Evolutionary conservation across 1,140 invertebrate genomes (phyloP).

Genomic region (Orchesella cincta): DNA sequence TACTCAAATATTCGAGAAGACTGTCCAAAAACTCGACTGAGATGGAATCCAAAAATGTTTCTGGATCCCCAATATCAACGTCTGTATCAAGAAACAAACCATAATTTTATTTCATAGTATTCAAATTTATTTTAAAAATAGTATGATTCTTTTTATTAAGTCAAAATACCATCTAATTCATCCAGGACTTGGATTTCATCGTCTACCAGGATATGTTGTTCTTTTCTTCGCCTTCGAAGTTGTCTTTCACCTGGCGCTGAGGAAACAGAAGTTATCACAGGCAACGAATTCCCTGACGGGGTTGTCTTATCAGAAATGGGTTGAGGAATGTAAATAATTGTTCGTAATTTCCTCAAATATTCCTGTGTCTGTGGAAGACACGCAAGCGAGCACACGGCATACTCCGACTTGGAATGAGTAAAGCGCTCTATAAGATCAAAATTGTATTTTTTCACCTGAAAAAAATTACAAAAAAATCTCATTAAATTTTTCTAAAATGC

Average conservation of each 20-base stretch:
- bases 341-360: slow-evolving; percentile 64
- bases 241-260: slow-evolving; percentile 61
- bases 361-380: slow-evolving; percentile 79
- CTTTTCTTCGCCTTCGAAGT: not conserved
- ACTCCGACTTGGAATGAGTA: slow-evolving; percentile 65
- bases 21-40: slow-evolving; percentile 57
- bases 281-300: slow-evolving; percentile 55
- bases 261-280: slow-evolving; percentile 75
- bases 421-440: slow-evolving; percentile 91
- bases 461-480: no score
- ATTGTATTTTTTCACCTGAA: slow-evolving; percentile 88
- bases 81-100: not conserved
- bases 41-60: not conserved
- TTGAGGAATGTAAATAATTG: not conserved
- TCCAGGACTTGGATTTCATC: no score
- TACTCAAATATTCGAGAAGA: no score
- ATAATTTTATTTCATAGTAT: no score
- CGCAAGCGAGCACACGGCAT: slow-evolving; percentile 89
- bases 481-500: no score
- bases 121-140: no score
- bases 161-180: no score
- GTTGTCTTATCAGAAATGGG: slow-evolving; percentile 9
- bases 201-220: not conserved
- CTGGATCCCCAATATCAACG: not conserved
- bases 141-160: no score